Conservation (phyloP, 2,113 vertebrate genomes). For the Quiscalus mexicanus region DNA sequence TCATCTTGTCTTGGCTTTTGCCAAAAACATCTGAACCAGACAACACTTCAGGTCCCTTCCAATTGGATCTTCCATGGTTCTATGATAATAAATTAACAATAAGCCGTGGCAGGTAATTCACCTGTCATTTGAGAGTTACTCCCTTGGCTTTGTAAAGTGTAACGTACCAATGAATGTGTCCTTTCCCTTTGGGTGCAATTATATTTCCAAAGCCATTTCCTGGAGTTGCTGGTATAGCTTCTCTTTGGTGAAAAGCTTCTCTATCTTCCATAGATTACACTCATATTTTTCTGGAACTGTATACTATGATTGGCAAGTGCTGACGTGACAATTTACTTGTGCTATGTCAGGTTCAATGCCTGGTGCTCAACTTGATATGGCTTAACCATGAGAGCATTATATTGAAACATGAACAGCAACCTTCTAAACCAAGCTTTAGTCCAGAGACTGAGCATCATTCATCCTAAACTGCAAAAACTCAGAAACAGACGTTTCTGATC, state of each 20-base stretch:
- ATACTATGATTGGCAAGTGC: neutral
- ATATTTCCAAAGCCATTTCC: slow-evolving; percentile 18
- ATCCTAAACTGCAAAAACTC: neutral
- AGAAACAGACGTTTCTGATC: neutral
- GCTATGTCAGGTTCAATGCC: neutral
- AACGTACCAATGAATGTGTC: neutral
- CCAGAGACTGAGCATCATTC: neutral
- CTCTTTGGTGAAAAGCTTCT: slow-evolving; percentile 16
- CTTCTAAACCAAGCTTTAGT: neutral
- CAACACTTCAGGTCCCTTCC: neutral
- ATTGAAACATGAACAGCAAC: neutral
- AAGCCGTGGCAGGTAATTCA: neutral
- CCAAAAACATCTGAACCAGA: neutral
- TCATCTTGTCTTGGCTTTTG: neutral
- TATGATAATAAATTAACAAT: slow-evolving; percentile 26
- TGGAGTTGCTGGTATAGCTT: neutral
- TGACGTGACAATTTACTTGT: neutral
- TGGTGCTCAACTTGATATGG: neutral
- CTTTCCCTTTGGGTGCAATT: slow-evolving; percentile 42
- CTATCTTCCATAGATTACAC: neutral
- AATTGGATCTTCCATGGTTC: neutral
- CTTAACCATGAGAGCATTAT: neutral
- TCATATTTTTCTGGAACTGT: neutral
- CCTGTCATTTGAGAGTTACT: neutral
- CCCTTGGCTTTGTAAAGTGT: slow-evolving; percentile 2